Evolutionary conservation across 2,888 invertebrate species (phyloP), one percentile per base, ranked within the genome.

Genomic region (Diplazon laetatorius): DNA sequence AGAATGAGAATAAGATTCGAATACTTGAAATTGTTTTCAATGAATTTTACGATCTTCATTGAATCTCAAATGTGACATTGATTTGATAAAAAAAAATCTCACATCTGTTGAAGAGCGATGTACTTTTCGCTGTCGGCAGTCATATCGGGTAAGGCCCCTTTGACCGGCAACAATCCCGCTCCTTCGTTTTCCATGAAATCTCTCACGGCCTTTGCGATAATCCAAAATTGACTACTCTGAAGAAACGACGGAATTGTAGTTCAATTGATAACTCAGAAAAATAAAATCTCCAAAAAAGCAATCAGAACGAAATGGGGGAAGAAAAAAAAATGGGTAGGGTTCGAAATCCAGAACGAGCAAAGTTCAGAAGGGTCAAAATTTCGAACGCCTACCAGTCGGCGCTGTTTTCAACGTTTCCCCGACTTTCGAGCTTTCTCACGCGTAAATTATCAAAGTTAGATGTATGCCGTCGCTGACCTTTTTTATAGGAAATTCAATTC

Each of bases 131-230:
- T 98, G 84, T 98, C 98, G 1, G 98, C 95, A 2, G 97, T 97
- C 99, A 99, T 99, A 88, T 99, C 99, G 1, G 99, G 99, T 50
- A 99, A 92, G 8, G 95, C 94, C 20, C 99, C 99, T 85, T 95
- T 93, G 4, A 99, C 91, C 5, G 99, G 99, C 20, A 99, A 91
- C 76, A 93, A 92, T 18, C 96, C 96, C 81, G 94, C 92, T 4
- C 97, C 97, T 91, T 98, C 98, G 76, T 95, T 94, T 85, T 95
- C 94, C 37, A 97, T 94, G 92, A 98, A 97, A 85, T 96, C 96
- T 90, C 95, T 94, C 1, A 99, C 91, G 12, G 98, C 98, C 85
- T 96, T 95, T 59, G 96, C 96, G 93, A 98, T 94, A 46, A 98
- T 95, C 99, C 98, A 99, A 91, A 99, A 99, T 55, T 96, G 93